These are phyloP conservation scores for Esox masquinongy DNA, from an alignment of 2,797 vertebrate species.

Conservation along the genomic window DNA sequence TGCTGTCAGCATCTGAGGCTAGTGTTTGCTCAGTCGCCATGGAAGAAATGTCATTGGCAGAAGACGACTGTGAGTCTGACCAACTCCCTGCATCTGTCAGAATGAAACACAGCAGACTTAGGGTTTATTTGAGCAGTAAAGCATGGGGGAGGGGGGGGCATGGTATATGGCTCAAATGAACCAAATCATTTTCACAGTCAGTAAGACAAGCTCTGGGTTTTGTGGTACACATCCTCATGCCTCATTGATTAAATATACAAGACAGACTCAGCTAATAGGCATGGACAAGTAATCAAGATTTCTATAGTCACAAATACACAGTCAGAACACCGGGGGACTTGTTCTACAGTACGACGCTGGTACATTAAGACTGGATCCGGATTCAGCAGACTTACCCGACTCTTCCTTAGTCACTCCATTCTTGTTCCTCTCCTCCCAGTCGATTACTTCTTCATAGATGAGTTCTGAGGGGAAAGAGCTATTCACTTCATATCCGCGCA, in stretches of 20 bases:
- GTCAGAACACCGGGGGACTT: not conserved
- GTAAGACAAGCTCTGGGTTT: too few species aligned
- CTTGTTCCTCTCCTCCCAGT: slow-evolving; percentile 98
- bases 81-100: slow-evolving; percentile 87
- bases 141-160: too few species aligned
- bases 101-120: slow-evolving; percentile 63
- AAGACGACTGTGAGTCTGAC: slow-evolving; percentile 93
- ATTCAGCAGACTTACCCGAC: slow-evolving; percentile 74
- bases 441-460: slow-evolving; percentile 97
- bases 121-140: not conserved
- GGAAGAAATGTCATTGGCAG: slow-evolving; percentile 97
- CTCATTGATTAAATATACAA: too few species aligned
- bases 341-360: not conserved
- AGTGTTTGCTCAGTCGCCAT: slow-evolving; percentile 98
- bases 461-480: slow-evolving; percentile 75
- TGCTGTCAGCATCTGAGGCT: slow-evolving; percentile 98
- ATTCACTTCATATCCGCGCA: not conserved
- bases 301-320: slow-evolving; percentile 14
- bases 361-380: not conserved
- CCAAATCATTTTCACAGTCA: not conserved
- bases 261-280: too few species aligned
- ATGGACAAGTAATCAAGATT: too few species aligned
- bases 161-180: too few species aligned
- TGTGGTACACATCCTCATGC: too few species aligned
- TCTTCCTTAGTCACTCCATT: slow-evolving; percentile 95